Evolutionary conservation across 1,140 invertebrate species (phyloP), one percentile per base, ranked within the genome.

Genomic region (Liolophura sinensis): DNA sequence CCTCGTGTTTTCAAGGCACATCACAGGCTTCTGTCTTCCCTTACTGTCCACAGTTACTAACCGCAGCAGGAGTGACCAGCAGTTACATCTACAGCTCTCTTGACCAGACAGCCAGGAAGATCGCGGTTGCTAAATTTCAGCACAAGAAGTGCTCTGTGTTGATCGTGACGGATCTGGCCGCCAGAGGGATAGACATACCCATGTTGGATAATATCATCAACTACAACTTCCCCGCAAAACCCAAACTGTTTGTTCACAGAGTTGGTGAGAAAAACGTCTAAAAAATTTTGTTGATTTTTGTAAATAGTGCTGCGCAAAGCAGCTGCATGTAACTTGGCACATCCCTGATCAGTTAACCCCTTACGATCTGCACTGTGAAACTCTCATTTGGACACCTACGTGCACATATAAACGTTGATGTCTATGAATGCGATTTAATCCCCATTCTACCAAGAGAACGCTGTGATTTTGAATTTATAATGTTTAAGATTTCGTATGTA

Each of bases 211-310:
- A 92, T 80, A 97, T 99, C 6, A 95, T 99, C 54, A 99, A 99
- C 84, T 96, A 91, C 75, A 92, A 99, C 87, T 99, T 99, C 81
- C 97, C 98, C 0, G 91, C 93, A 0, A 98, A 97, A 84, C 89
- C 94, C 0, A 99, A 99, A 86, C 86, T 99, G 14, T 99, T 98
- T 87, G 92, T 99, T 27, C 97, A 99, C 85, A 89, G 97, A 89
- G 97, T 98, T 64, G 97, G 95, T 95, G 84, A 87, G 92, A 89
- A 65, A 48, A 58, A 6, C 16, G 9, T 25, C 11, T 66, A 49
- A 16, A n/a, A 61, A 20, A 60, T 15, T 61, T 61, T 46, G 18
- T 3, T 5, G 12, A n/a, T n/a, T n/a, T n/a, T n/a, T n/a, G n/a
- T n/a, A n/a, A n/a, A n/a, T n/a, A n/a, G n/a, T n/a, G n/a, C n/a